Evolutionary conservation across 1,140 invertebrate species (phyloP), one percentile per base, ranked within the genome.

Genomic region (Riptortus pedestris): DNA sequence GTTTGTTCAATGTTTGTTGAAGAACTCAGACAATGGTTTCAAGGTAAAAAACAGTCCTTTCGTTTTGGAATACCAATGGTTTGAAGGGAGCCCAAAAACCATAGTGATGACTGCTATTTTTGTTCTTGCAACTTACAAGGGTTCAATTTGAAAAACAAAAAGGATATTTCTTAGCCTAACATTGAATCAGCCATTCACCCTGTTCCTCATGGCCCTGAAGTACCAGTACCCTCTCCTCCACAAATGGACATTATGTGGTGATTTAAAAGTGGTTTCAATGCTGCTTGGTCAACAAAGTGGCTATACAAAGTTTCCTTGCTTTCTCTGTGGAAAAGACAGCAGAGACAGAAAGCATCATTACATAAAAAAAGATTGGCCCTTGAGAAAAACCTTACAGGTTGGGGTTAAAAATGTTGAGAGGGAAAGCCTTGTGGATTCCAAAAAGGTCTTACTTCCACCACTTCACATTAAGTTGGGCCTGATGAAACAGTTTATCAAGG

Each of bases 381-480:
- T 47, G 27, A 60, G 72, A 70, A 67, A 38, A 33, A 64, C 70
- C 51, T 69, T 75, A 57, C 28, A 27, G 62, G 24, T 67, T 5
- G 69, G 71, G 58, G 65, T 60, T 63, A 59, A 76, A n/a, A n/a
- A 76, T 64, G 70, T 75, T 14, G 71, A 70, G 61, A 65, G 60
- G 28, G 63, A 71, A 48, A 61, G 71, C 43, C 59, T 75, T 62
- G 66, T 74, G 27, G 69, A n/a, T n/a, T n/a, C n/a, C n/a, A n/a
- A n/a, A n/a, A 73, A 38, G 31, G 31, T 24, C 26, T 64, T 2
- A 60, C 71, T 71, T n/a, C n/a, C n/a, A 55, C 73, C 71, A 27
- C 67, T 76, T 22, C 72, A 75, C 64, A 73, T 76, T 18, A 76
- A 76, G 59, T 68, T 76, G 55, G 67, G 71, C 7, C 45, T 38